Evolutionary conservation across 1,140 invertebrate species (phyloP), one percentile per base, ranked within the genome.

Genomic region (Anagrus nilaparvatae): DNA sequence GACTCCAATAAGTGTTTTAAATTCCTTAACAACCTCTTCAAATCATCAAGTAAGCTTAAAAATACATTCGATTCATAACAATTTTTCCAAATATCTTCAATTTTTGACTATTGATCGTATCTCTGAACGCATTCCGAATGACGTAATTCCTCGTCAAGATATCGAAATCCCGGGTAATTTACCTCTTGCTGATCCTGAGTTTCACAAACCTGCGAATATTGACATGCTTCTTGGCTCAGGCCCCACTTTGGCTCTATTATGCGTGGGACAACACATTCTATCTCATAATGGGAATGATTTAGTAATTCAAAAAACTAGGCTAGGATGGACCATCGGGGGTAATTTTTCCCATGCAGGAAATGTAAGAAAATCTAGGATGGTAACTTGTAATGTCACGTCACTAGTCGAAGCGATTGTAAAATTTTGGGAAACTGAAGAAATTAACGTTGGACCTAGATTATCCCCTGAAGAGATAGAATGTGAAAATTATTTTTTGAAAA

Each of bases 401-500:
- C 13, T 33, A 25, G 12, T 16, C 9, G 16, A 25, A 23, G 5
- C 13, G 5, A 17, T 41, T 10, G 19, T 33, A 25, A 33, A 24
- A 23, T 33, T 41, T 25, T 41, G 40, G 40, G 13, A 16, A 6
- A 24, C 25, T 21, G 14, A 41, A 33, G 31, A 41, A 5, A 23
- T 33, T 20, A 3, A 12, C n/a, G 3, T 3, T 2, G n/a, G n/a
- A 12, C 12, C 27, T 5, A 10, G 19, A 14, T 25, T 16, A 12
- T 32, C 30, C 3, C 6, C 4, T 31, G 12, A 13, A 19, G 32
- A 49, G 13, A 12, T 30, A 17, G 43, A 25, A 17, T 49, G 46
- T 25, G 50, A 53, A 45, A 25, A 49, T 5, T 35, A 40, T 13
- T 50, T 44, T 33, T 31, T 35, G 37, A 36, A 40, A 9, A 44